These are phyloP conservation scores for Macrotus californicus DNA, from an alignment of 2,113 vertebrate species.

Conservation along the genomic window DNA sequence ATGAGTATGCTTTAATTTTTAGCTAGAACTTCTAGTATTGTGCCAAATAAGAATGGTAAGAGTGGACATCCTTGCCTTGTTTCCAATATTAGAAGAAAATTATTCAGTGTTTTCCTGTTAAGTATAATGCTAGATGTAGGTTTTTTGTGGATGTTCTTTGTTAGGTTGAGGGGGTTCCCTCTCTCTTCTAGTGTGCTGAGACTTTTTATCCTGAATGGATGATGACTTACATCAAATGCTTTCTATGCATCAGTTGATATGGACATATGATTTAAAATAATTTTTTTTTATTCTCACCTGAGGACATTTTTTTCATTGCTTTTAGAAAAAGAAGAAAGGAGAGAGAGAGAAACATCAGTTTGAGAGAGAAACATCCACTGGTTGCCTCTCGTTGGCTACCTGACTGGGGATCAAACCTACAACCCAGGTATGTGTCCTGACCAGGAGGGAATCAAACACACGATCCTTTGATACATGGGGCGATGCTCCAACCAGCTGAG, in stretches of 20 bases:
- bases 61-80: neutral
- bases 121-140: neutral
- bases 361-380: too few relatives aligned
- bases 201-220: neutral
- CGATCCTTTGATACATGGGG: too few relatives aligned
- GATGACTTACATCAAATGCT: neutral
- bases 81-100: neutral
- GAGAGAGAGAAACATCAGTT: too few relatives aligned
- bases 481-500: too few relatives aligned
- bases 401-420: too few relatives aligned
- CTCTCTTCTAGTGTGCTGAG: neutral
- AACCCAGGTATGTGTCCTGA: too few relatives aligned
- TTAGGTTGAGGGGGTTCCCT: neutral
- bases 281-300: too few relatives aligned
- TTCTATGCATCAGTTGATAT: neutral
- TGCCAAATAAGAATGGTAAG: neutral
- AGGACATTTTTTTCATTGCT: too few relatives aligned
- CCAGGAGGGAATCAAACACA: too few relatives aligned
- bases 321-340: too few relatives aligned
- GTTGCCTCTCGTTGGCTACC: too few relatives aligned
- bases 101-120: neutral
- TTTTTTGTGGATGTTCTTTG: neutral
- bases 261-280: neutral
- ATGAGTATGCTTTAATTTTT: neutral
- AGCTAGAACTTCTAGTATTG: neutral